A percentile compares a stretch with the other conserved stretches of the same genome.
These are phyloP conservation scores for Basileuterus tristriatus DNA, from an alignment of 2,797 vertebrate genomes.

Conservation along the genomic window DNA sequence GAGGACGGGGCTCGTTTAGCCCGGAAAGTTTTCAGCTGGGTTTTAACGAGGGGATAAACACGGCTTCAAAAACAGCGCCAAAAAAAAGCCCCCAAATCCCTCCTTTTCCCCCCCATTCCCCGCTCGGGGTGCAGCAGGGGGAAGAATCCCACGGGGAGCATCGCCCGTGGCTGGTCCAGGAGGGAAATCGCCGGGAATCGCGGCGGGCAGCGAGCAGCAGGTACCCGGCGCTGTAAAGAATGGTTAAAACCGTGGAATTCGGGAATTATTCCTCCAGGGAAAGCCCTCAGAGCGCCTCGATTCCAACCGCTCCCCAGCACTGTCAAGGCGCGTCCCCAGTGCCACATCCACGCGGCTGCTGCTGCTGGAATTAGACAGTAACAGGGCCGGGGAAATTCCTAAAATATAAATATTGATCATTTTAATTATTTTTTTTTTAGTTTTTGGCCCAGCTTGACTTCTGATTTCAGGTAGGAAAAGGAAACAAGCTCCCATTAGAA, in stretches of 20 bases:
- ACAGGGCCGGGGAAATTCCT: accelerated
- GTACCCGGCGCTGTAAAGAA: accelerated
- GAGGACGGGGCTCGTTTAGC: neutral
- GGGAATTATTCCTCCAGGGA: neutral
- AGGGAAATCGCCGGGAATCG: neutral
- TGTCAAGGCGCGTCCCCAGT: neutral
- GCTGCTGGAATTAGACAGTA: neutral
- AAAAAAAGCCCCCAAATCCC: neutral
- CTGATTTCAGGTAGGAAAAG: neutral
- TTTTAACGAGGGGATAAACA: neutral
- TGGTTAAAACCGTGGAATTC: accelerated
- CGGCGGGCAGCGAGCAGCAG: neutral
- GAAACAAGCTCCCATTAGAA: neutral
- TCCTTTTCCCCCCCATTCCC: accelerated
- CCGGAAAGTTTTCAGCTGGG: neutral
- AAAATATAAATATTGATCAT: accelerated
- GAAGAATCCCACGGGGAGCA: neutral
- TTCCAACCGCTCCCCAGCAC: neutral
- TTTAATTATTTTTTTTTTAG: neutral
- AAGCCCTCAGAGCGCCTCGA: neutral
- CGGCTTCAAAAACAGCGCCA: neutral
- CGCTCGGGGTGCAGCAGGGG: neutral
- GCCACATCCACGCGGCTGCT: neutral
- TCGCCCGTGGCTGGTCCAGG: neutral
- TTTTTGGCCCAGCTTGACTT: neutral